Evolutionary conservation across 2,797 vertebrate species (phyloP).

Genomic region (Tapera naevia): DNA sequence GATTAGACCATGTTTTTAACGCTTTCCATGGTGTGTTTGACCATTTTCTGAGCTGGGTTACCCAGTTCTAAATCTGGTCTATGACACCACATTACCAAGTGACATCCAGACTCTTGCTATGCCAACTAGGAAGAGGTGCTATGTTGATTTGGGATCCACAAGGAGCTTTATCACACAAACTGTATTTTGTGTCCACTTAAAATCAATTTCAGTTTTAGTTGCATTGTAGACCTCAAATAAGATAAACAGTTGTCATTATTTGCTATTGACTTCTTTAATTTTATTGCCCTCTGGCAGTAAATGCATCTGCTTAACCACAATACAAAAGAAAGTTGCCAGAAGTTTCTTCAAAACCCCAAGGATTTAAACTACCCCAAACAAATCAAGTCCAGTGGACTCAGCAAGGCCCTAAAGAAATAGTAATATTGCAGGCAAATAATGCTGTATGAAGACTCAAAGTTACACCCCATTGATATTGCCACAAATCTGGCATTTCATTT

Average conservation of each 20-base stretch:
- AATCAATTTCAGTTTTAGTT: background rate
- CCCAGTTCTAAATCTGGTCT: background rate
- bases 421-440: background rate
- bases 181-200: background rate
- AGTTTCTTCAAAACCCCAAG: background rate
- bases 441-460: background rate
- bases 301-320: background rate
- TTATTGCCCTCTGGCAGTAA: constrained; percentile 13
- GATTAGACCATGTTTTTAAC: background rate
- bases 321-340: background rate
- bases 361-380: background rate
- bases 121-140: background rate
- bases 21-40: background rate
- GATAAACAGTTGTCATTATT: background rate
- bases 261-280: constrained; percentile 20
- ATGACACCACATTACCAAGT: background rate
- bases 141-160: background rate
- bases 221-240: constrained; percentile 8
- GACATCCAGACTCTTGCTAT: background rate
- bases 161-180: background rate
- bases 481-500: background rate
- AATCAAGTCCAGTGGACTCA: background rate
- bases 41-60: background rate
- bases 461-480: background rate
- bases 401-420: background rate